These are phyloP conservation scores for Ctenomys sociabilis DNA, from an alignment of 2,113 vertebrate genomes.

Conservation along the genomic window DNA sequence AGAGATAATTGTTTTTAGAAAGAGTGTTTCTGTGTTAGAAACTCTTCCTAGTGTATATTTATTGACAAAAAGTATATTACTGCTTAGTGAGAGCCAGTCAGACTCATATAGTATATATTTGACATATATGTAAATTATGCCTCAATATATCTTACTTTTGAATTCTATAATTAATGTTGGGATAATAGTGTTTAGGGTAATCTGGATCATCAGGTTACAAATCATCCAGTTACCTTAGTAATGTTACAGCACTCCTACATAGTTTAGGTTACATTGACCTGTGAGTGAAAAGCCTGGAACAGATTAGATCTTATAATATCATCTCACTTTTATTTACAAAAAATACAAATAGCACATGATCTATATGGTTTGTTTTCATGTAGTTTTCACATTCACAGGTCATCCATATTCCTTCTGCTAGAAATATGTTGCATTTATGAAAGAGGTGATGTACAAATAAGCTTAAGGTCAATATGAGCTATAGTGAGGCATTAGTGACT, in stretches of 20 bases:
- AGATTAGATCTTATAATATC: background rate
- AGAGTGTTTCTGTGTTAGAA: background rate
- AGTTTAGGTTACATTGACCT: background rate
- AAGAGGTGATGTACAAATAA: background rate
- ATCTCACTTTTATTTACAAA: constrained; percentile 15
- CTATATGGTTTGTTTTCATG: constrained; percentile 19
- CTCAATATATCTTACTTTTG: constrained; percentile 40
- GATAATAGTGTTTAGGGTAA: background rate
- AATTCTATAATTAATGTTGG: constrained; percentile 44
- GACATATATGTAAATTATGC: background rate
- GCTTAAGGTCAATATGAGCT: background rate
- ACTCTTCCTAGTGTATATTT: background rate
- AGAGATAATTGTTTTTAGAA: background rate
- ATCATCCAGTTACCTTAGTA: background rate
- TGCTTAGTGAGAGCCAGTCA: constrained; percentile 17
- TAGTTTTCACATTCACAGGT: constrained; percentile 42
- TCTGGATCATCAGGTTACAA: background rate
- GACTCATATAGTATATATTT: constrained; percentile 13
- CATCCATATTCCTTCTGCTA: background rate
- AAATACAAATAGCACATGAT: background rate
- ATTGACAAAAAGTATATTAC: background rate
- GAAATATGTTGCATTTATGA: background rate
- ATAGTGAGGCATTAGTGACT: background rate
- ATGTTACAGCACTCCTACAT: background rate
- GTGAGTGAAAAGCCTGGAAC: background rate